These are phyloP conservation scores for Brachionus angularis DNA, from an alignment of 1,140 invertebrate species.

Conservation along the genomic window DNA sequence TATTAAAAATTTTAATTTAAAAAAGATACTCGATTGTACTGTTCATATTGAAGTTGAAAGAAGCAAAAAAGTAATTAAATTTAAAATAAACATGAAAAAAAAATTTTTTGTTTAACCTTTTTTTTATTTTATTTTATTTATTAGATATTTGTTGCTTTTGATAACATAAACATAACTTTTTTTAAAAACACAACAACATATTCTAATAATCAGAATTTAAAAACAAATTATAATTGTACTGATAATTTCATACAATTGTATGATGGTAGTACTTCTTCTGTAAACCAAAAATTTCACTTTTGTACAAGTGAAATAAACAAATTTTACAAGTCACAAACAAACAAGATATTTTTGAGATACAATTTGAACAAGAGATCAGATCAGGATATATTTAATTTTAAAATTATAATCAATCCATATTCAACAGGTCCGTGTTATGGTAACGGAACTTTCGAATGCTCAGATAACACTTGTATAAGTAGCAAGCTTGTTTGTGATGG, in stretches of 20 bases:
- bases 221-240: not conserved
- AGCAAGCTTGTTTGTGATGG: constrained; percentile 6
- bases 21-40: constrained; percentile 23
- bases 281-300: constrained; percentile 9
- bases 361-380: not conserved
- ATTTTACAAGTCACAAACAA: not conserved
- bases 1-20: not conserved
- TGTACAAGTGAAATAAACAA: constrained; percentile 9
- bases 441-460: not conserved
- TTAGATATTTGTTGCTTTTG: constrained; percentile 23
- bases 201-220: not conserved
- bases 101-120: not conserved
- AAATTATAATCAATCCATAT: constrained; percentile 20
- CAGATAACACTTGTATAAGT: constrained; percentile 24
- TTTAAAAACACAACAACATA: not conserved
- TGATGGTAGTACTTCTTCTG: not conserved
- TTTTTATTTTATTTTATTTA: not conserved
- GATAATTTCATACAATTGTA: constrained; percentile 29
- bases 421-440: not conserved
- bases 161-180: constrained; percentile 10
- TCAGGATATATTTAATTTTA: constrained; percentile 1
- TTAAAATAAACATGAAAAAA: no score
- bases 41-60: not conserved
- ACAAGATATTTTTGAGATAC: constrained; percentile 20
- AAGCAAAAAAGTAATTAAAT: constrained; percentile 4